Conservation (phyloP, 37 sponge, comb jelly and placozoan genomes). For the Agelas oroides region DNA sequence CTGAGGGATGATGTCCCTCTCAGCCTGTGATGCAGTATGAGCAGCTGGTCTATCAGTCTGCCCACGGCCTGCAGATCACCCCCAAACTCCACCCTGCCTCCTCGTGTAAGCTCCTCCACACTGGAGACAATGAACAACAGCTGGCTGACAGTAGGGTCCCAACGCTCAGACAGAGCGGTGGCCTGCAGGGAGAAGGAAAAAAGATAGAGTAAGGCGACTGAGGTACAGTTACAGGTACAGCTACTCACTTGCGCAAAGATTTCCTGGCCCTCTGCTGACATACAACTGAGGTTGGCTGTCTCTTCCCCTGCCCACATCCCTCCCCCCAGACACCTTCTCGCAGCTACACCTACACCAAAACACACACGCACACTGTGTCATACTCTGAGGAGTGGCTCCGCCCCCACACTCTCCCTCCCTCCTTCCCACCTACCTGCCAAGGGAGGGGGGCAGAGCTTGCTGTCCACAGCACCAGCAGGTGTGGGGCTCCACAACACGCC, state of each 20-base stretch:
- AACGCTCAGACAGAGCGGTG: neutral
- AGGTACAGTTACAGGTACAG: too few relatives aligned
- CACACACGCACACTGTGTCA: neutral
- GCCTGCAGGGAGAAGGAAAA: neutral
- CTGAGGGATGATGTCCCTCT: too few relatives aligned
- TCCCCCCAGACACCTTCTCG: conserved; percentile 10
- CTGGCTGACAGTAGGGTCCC: neutral
- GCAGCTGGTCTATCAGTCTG: neutral
- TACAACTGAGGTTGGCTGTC: conserved; percentile 21
- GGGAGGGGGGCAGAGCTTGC: conserved; percentile 32
- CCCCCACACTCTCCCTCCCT: too few relatives aligned
- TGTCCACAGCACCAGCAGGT: neutral
- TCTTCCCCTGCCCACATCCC: conserved; percentile 26
- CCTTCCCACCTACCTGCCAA: conserved; percentile 16
- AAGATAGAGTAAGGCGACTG: too few relatives aligned
- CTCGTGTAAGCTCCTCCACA: neutral
- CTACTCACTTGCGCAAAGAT: neutral
- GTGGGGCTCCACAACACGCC: conserved; percentile 46
- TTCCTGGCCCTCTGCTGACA: conserved; percentile 18
- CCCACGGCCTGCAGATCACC: conserved; percentile 35
- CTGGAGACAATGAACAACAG: neutral
- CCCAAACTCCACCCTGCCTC: conserved; percentile 6
- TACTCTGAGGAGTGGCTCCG: too few relatives aligned
- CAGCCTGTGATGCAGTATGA: too few relatives aligned
- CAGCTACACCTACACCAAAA: conserved; percentile 12